Evolutionary conservation across 2,113 vertebrate species (phyloP), one percentile per base, ranked within the genome.

Genomic region (Salvelinus fontinalis): DNA sequence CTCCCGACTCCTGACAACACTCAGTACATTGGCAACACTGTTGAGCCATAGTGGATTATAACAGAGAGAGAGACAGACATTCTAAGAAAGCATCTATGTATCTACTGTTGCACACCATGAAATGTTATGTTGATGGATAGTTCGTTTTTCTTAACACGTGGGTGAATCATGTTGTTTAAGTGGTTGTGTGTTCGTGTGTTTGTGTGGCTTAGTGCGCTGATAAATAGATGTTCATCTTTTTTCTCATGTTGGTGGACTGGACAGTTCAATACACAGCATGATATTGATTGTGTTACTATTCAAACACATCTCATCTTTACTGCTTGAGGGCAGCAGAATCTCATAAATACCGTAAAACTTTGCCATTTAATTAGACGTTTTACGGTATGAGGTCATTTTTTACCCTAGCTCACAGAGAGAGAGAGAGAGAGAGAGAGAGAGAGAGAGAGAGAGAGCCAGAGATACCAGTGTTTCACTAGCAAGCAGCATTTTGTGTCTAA

Each of bases 131-230:
- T 51, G 14, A 16, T 9, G 14, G 49, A 4, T 51, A 51, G 49
- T 12, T 51, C 0, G 49, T 51, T 51, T 16, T 12, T 51, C 49
- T 51, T 16, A 16, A 51, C 3, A 29, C 29, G 3, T 49, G 2
- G 6, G 48, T 49, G 48, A 49, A 49, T 49, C 1, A 1, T 54
- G 18, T 54, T 12, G 71, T 51, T 34, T 27, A 16, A 49, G 72
- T 3, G 24, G 20, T 65, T 68, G 67, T 31, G 29, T 29, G 29
- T 3, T 29, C 0, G 29, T 29, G 29, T 29, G n/a, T 39, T 49
- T 44, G 48, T 27, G 68, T 64, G 75, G 62, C 57, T 75, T 67
- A 54, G 74, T 67, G 67, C 27, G 39, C 59, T n/a, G n/a, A 62
- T 62, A 62, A 24, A 62, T 62, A 62, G 59, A n/a, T 62, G 59